Percentiles rank a stretch among this genome's conserved stretches.
phyloP scores from a whole-genome alignment of 2,888 invertebrate species.

The Nomada ferruginata region DNA sequence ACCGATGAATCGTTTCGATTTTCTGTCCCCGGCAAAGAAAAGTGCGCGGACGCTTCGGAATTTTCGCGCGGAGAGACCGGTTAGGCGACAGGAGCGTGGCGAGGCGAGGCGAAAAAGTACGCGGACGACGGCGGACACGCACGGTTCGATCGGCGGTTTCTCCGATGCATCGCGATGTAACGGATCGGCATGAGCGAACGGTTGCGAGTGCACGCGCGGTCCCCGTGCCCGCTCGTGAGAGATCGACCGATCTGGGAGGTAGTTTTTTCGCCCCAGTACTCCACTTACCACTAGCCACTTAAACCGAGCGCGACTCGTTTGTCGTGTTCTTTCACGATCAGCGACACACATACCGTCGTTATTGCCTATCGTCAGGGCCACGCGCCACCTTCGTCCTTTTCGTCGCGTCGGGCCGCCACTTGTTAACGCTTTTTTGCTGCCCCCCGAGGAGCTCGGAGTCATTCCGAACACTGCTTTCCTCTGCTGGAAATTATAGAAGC shows the following conservation, averaged over 20 bases:
- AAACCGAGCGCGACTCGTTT: slow-evolving; percentile 72
- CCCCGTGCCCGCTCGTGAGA: slow-evolving; percentile 42
- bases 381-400: slow-evolving; percentile 20
- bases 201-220: slow-evolving; percentile 33
- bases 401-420: neutral
- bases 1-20: neutral
- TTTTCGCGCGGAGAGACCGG: slow-evolving; percentile 35
- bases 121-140: slow-evolving; percentile 26
- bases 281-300: slow-evolving; percentile 79
- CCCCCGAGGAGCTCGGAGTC: neutral
- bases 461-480: neutral
- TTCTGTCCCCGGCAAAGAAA: neutral
- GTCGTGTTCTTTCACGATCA: slow-evolving; percentile 66
- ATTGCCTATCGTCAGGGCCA: slow-evolving; percentile 42
- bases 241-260: slow-evolving; percentile 76
- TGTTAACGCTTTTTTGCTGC: neutral
- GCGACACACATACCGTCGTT: slow-evolving; percentile 71
- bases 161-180: slow-evolving; percentile 69
- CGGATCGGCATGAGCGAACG: slow-evolving; percentile 68
- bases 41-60: slow-evolving; percentile 26
- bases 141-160: slow-evolving; percentile 72
- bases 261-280: slow-evolving; percentile 82
- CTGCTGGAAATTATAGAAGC: neutral
- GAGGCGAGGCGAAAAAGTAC: neutral
- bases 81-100: neutral